Evolutionary conservation across 2,888 invertebrate genomes (phyloP), one percentile per base, ranked within the genome.

Genomic region (Chironomus riparius): DNA sequence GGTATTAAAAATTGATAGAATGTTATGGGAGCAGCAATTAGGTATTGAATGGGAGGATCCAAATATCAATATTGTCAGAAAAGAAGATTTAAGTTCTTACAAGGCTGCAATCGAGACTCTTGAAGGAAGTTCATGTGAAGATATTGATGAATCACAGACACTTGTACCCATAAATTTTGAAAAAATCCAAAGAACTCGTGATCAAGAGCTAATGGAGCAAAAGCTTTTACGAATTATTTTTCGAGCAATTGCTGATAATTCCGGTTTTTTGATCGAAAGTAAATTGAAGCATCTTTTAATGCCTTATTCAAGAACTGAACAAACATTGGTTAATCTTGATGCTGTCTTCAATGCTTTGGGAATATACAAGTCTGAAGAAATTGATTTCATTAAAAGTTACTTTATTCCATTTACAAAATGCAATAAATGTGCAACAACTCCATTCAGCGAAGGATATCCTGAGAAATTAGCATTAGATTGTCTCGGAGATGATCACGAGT

Each of bases 241-340:
- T 21, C 86, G 87, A 77, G 85, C 89, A 77, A 87, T 93, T 48
- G 87, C 92, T 0, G 89, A 92, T 79, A 89, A 90, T 77, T 89
- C 91, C 0, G 91, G 90, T 6, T 93, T 93, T 82, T 83, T 93
- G 38, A 87, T 93, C 0, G 93, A 93, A 82, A 88, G 90, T 77
- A 87, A 88, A 73, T 81, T 94, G 13, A 83, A 88, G 13, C 85
- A 85, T 76, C 86, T 93, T 18, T 85, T 94, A 4, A 85, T 87
- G 77, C 88, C 89, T n/a, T 89, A 89, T 79, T 83, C 87, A 6
- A 82, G 87, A 18, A 83, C 87, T 38, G 88, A 92, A 68, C 87
- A 87, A 79, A 87, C 88, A 77, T 83, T 94, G n/a, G 89, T 93
- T 77, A 88, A 88, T 73, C 84, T 93, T 74, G 92, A 93, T 80